Evolutionary conservation across 2,113 vertebrate species (phyloP).

Genomic region (Azemiops feae): DNA sequence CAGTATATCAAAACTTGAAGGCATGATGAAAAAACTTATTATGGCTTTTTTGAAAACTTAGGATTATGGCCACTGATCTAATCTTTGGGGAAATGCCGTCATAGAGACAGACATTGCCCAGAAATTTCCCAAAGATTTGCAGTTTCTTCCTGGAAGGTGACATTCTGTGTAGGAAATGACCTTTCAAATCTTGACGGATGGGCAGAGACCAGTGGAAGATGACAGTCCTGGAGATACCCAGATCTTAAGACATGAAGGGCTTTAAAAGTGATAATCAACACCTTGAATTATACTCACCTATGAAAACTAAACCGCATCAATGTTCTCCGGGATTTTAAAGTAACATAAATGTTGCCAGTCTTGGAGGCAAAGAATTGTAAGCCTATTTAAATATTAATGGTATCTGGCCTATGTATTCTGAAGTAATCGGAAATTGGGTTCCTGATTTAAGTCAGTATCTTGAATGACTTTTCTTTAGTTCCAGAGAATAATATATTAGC

Average conservation of each 20-base stretch:
- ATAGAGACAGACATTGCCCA: neutral
- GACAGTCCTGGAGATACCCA: neutral
- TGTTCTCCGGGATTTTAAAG: neutral
- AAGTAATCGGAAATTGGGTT: neutral
- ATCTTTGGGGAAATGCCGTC: neutral
- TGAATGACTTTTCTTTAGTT: neutral
- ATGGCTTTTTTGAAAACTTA: neutral
- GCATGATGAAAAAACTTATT: neutral
- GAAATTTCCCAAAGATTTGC: neutral
- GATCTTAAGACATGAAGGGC: neutral
- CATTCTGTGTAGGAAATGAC: neutral
- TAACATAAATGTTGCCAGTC: neutral
- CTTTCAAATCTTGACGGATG: neutral
- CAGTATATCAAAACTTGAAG: neutral
- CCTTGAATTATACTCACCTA: neutral
- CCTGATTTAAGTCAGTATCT: neutral
- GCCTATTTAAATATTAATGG: neutral
- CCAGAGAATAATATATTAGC: neutral
- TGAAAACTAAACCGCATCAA: fast-evolving
- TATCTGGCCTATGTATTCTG: neutral
- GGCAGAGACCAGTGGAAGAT: neutral
- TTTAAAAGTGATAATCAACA: neutral
- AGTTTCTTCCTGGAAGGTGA: neutral
- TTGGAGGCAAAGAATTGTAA: neutral
- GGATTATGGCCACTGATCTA: neutral